These are phyloP conservation scores for Leptocoma aspasia DNA, from an alignment of 2,113 vertebrate species.

Conservation along the genomic window DNA sequence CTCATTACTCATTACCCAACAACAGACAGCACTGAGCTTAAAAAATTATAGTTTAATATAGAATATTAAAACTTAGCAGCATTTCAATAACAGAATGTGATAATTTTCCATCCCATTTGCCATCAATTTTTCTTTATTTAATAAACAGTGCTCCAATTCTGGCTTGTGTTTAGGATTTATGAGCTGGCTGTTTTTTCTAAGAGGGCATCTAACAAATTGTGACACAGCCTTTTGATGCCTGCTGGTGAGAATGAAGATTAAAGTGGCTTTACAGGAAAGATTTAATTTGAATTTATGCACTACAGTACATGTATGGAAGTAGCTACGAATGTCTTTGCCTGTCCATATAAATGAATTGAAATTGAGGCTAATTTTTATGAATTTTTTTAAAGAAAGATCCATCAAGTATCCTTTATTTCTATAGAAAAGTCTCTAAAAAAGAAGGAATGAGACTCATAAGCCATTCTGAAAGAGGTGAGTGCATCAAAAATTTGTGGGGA, in stretches of 20 bases:
- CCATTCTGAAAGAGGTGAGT: background rate
- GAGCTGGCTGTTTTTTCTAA: background rate
- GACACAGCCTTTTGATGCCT: background rate
- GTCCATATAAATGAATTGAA: background rate
- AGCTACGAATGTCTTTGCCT: background rate
- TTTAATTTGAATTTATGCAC: background rate
- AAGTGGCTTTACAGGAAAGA: background rate
- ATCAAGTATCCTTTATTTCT: background rate
- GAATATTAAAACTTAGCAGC: background rate
- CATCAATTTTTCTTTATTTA: background rate
- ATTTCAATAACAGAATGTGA: background rate
- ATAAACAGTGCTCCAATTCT: background rate
- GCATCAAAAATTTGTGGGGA: background rate
- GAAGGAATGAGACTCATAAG: background rate
- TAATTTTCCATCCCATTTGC: background rate
- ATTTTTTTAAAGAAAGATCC: accelerated
- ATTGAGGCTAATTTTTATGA: background rate
- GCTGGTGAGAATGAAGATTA: background rate
- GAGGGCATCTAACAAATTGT: background rate
- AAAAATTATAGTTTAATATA: background rate
- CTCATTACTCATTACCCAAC: background rate
- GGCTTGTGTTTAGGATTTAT: background rate
- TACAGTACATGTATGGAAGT: background rate
- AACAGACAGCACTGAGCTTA: background rate
- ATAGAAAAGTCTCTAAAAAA: background rate